Percentiles rank a stretch among this genome's conserved stretches.
phyloP scores from a whole-genome alignment of 2,888 invertebrate genomes.

The Amiota mariae region DNA sequence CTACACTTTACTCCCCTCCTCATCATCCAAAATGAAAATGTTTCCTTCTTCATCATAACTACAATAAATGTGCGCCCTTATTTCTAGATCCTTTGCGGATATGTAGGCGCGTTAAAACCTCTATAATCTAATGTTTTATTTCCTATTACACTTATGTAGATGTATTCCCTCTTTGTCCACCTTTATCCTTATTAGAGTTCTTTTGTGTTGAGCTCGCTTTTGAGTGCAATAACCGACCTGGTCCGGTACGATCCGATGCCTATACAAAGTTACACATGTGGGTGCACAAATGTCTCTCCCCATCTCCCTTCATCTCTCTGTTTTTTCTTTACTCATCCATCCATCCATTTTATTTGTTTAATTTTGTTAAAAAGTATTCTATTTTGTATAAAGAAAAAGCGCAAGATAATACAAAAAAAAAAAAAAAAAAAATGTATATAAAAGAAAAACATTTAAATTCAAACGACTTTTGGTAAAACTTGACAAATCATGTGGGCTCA shows the following conservation, averaged over 20 bases:
- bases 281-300: neutral
- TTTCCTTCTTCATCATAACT: conserved; percentile 8
- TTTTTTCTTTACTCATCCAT: conserved; percentile 15
- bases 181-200: conserved; percentile 19
- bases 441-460: conserved; percentile 55
- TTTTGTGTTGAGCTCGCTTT: conserved; percentile 8
- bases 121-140: neutral
- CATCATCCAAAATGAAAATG: neutral
- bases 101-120: conserved; percentile 5
- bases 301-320: neutral
- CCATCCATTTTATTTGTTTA: neutral
- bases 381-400: neutral
- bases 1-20: too few relatives aligned
- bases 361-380: neutral
- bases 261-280: neutral
- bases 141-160: neutral
- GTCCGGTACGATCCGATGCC: neutral
- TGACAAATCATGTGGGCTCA: conserved; percentile 71
- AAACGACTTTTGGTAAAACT: conserved; percentile 50
- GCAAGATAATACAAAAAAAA: conserved; percentile 1
- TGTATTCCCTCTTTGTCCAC: neutral
- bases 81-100: neutral
- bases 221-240: neutral
- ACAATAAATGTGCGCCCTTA: conserved; percentile 1
- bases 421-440: too few relatives aligned